These are phyloP conservation scores for Pelobates fuscus DNA, from an alignment of 2,113 vertebrate genomes.

Conservation along the genomic window DNA sequence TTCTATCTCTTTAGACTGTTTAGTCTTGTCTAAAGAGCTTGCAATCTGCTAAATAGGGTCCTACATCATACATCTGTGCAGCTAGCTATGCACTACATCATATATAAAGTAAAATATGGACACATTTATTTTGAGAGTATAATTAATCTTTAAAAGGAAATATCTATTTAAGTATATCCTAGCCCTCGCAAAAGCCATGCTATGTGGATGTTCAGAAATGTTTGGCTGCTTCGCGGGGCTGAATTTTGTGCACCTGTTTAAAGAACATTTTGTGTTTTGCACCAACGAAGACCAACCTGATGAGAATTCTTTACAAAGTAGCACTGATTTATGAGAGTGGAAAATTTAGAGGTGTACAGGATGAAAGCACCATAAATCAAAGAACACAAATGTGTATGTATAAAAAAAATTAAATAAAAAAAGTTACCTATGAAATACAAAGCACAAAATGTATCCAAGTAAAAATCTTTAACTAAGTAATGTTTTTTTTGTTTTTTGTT, in stretches of 20 bases:
- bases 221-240: slow-evolving; percentile 26
- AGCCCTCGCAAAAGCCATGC: no score
- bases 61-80: no score
- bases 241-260: slow-evolving; percentile 36
- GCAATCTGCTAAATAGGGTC: no score
- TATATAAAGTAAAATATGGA: no score
- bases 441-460: background rate
- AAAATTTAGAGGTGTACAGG: slow-evolving; percentile 12
- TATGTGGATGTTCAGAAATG: slow-evolving; percentile 17
- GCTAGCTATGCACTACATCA: no score
- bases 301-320: slow-evolving; percentile 22
- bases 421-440: slow-evolving; percentile 8
- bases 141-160: no score
- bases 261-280: slow-evolving; percentile 34
- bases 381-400: slow-evolving; percentile 20
- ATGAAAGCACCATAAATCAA: slow-evolving; percentile 35
- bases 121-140: background rate
- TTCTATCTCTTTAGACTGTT: no score
- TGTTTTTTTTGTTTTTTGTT: no score
- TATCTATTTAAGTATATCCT: no score
- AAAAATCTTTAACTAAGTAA: background rate
- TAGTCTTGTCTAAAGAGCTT: no score
- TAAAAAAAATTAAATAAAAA: background rate
- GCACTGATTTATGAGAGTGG: slow-evolving; percentile 37
- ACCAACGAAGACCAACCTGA: slow-evolving; percentile 19